Conservation (phyloP, 2,888 invertebrate species). For the Drosophila fungiperda region DNA sequence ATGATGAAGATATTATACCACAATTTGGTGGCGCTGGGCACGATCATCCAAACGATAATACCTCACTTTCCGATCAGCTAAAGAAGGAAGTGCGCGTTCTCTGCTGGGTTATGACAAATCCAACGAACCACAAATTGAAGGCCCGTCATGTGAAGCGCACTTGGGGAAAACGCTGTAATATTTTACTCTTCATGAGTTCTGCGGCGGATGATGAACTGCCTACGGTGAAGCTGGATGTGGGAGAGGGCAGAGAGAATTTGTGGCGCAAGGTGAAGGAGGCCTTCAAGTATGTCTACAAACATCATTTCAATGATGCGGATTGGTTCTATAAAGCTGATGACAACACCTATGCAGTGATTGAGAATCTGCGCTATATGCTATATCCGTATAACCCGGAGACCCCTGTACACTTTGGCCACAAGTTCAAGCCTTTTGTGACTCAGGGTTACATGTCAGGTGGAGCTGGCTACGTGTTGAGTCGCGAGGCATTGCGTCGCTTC, state of each 20-base stretch:
- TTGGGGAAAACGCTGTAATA: conserved; percentile 1
- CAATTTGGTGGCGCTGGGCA: not conserved
- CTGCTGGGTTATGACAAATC: not conserved
- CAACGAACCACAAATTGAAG: not conserved
- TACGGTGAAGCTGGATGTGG: not conserved
- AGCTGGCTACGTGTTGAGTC: not conserved
- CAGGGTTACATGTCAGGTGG: not conserved
- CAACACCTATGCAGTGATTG: not conserved
- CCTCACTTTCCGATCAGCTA: not conserved
- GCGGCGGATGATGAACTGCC: not conserved
- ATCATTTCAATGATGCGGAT: conserved; percentile 1
- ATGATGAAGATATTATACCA: not conserved
- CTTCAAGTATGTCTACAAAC: not conserved
- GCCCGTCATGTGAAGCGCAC: not conserved
- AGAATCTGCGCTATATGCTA: not conserved
- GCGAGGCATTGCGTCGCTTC: not conserved
- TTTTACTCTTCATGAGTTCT: not conserved
- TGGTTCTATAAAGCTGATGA: conserved; percentile 3
- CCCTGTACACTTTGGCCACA: not conserved
- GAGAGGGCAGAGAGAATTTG: not conserved
- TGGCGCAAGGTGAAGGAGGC: not conserved
- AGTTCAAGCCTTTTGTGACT: not conserved
- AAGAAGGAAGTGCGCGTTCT: not conserved
- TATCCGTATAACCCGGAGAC: not conserved
- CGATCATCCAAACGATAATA: not conserved